These are phyloP conservation scores for Crocuta crocuta DNA, from an alignment of 2,113 vertebrate species.

Conservation along the genomic window DNA sequence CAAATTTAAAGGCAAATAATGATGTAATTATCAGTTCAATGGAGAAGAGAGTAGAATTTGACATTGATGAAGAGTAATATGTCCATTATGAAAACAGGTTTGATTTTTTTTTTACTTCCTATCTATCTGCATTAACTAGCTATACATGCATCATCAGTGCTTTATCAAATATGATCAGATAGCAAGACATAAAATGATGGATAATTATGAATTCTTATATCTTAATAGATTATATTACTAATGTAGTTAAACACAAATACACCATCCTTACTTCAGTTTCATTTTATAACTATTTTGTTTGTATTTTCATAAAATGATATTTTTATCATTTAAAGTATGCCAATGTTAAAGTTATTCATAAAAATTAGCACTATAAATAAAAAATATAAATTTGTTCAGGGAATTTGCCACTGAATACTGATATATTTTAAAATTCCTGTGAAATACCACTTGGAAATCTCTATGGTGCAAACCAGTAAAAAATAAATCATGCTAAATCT, in stretches of 20 bases:
- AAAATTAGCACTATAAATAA: not conserved
- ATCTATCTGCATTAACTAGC: not conserved
- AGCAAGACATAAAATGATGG: constrained; percentile 5
- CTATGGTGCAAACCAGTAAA: not conserved
- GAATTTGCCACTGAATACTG: not conserved
- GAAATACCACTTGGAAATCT: not conserved
- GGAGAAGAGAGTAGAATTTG: constrained; percentile 70
- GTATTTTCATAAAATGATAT: not conserved
- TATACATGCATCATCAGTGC: not conserved
- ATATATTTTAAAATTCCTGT: not conserved
- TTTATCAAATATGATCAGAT: constrained; percentile 30
- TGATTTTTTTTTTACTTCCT: constrained; percentile 36
- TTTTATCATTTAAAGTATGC: not conserved
- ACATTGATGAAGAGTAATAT: constrained; percentile 75
- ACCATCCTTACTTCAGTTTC: not conserved
- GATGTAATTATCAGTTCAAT: constrained; percentile 76
- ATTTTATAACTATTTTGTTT: not conserved
- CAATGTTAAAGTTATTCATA: not conserved
- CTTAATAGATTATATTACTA: not conserved
- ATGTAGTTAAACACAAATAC: not conserved
- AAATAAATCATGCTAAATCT: not conserved
- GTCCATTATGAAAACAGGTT: constrained; percentile 34
- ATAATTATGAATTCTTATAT: constrained; percentile 21
- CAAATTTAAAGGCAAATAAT: constrained; percentile 75
- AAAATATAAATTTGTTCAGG: not conserved